Evolutionary conservation across 1,140 invertebrate genomes (phyloP).

Genomic region (Heterodera carotae): DNA sequence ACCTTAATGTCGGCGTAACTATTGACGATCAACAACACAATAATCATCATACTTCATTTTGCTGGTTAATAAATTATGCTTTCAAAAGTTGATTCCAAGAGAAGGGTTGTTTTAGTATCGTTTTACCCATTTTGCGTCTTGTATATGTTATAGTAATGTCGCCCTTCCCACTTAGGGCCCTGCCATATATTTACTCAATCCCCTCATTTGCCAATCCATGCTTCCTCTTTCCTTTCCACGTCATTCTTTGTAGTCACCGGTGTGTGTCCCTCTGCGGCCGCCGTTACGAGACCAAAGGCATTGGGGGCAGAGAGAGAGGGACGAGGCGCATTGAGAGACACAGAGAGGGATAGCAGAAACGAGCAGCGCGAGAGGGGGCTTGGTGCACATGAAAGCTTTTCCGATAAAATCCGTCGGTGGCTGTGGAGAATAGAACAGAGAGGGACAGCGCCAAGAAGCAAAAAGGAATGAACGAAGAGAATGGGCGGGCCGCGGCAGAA

Average conservation of each 20-base stretch:
- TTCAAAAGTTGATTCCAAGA: background rate
- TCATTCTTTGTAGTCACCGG: background rate
- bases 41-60: background rate
- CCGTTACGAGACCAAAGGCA: background rate
- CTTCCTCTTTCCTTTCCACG: background rate
- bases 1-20: conserved; percentile 1
- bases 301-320: background rate
- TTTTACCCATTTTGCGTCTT: background rate
- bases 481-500: background rate
- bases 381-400: conserved; percentile 6
- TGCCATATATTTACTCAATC: background rate
- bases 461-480: background rate
- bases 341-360: background rate
- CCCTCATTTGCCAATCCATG: background rate
- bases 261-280: background rate
- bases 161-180: background rate
- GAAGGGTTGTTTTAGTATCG: background rate
- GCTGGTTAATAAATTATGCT: background rate
- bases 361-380: no score
- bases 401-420: conserved; percentile 17
- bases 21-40: background rate
- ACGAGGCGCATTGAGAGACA: background rate
- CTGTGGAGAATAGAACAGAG: background rate
- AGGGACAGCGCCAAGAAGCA: conserved; percentile 5
- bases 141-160: background rate